phyloP scores from a whole-genome alignment of 2,113 vertebrate species.

The human region DNA sequence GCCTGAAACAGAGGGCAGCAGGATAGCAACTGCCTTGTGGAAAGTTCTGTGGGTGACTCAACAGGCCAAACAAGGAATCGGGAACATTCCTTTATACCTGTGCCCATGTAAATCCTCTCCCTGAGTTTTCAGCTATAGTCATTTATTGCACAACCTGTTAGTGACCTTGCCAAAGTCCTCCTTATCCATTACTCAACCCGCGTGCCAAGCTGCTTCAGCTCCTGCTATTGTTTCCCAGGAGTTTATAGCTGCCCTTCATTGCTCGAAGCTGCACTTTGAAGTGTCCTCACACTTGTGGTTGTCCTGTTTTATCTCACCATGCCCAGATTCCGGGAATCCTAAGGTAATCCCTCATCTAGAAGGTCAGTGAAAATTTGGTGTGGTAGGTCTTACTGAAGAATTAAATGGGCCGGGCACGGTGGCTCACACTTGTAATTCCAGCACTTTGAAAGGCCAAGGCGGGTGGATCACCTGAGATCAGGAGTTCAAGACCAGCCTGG shows the following conservation, averaged over 20 bases:
- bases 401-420: background rate
- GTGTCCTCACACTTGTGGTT: background rate
- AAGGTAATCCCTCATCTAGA: background rate
- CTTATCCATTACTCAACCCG: background rate
- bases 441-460: no score
- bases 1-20: background rate
- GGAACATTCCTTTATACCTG: background rate
- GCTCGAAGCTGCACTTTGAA: slow-evolving; percentile 58
- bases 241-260: background rate
- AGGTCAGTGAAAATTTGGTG: background rate
- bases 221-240: slow-evolving; percentile 41
- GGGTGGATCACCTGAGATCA: no score
- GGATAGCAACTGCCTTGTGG: background rate
- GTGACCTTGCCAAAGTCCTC: background rate
- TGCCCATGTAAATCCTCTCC: background rate
- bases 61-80: background rate
- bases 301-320: background rate
- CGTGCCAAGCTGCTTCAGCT: background rate
- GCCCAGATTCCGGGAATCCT: background rate
- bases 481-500: no score
- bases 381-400: background rate
- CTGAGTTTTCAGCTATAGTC: background rate
- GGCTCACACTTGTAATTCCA: no score
- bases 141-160: background rate
- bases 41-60: background rate